These are phyloP conservation scores for Druon quercuslanigerum DNA, from an alignment of 1,140 invertebrate genomes.

Conservation along the genomic window DNA sequence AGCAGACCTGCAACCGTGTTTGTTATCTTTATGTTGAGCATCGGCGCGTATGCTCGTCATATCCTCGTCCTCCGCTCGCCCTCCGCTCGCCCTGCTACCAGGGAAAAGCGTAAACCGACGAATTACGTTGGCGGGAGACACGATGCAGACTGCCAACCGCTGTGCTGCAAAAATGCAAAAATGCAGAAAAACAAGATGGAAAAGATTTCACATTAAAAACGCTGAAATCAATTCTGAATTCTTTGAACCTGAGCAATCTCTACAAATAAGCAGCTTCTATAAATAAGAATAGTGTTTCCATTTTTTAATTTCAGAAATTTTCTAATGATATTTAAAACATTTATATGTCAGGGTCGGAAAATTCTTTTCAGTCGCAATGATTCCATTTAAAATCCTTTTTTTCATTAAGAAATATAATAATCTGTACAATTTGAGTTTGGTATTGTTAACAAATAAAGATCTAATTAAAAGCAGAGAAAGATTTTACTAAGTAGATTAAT, in stretches of 20 bases:
- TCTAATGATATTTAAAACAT: too few species aligned
- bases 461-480: too few species aligned
- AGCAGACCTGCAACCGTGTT: slow-evolving; percentile 27
- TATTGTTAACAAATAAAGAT: too few species aligned
- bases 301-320: too few species aligned
- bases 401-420: too few species aligned
- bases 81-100: neutral
- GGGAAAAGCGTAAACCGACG: slow-evolving; percentile 21
- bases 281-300: too few species aligned
- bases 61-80: neutral
- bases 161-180: slow-evolving; percentile 5
- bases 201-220: neutral
- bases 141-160: slow-evolving; percentile 26
- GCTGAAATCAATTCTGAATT: neutral
- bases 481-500: too few species aligned
- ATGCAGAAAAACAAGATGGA: neutral
- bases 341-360: too few species aligned
- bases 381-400: too few species aligned
- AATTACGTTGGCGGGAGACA: slow-evolving; percentile 12
- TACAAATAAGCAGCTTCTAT: neutral
- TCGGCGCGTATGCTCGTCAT: slow-evolving; percentile 9
- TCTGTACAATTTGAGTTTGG: too few species aligned
- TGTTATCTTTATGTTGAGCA: slow-evolving; percentile 26
- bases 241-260: neutral
- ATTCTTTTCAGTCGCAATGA: too few species aligned